Evolutionary conservation across 1,140 invertebrate genomes (phyloP).

Genomic region (Magallana angulata): DNA sequence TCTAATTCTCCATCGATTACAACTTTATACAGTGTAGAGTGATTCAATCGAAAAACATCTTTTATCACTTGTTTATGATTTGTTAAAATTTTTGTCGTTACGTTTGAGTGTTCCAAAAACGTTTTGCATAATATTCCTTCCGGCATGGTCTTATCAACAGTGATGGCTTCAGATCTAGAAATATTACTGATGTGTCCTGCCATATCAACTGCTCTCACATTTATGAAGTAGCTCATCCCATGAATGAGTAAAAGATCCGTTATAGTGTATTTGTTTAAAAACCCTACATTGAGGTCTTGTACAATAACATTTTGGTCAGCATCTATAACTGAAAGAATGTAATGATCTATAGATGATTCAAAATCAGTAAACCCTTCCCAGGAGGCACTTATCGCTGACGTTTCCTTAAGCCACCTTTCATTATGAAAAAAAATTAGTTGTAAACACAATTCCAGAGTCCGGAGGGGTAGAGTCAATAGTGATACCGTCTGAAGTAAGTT

Average conservation of each 20-base stretch:
- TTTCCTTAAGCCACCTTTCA: conserved; percentile 35
- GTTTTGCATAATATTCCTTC: conserved; percentile 40
- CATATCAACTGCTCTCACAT: conserved; percentile 61
- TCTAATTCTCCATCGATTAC: neutral
- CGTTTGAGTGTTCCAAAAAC: neutral
- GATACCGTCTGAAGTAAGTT: conserved; percentile 52
- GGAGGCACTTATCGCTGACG: conserved; percentile 47
- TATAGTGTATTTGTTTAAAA: conserved; percentile 41
- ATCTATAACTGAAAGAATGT: conserved; percentile 48
- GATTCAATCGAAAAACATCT: neutral
- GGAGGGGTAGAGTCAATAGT: conserved; percentile 45
- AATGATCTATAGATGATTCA: conserved; percentile 57
- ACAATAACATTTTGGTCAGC: neutral
- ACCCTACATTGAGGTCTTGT: conserved; percentile 13
- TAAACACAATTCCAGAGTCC: conserved; percentile 46
- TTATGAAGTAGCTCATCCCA: conserved; percentile 44
- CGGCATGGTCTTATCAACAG: conserved; percentile 60
- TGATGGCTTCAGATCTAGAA: conserved; percentile 40
- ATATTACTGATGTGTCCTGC: conserved; percentile 56
- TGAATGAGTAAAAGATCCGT: conserved; percentile 32
- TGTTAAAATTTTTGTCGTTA: neutral
- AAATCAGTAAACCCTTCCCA: conserved; percentile 64
- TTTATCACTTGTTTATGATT: neutral
- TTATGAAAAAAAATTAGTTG: conserved; percentile 40
- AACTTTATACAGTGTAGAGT: neutral